These are phyloP conservation scores for Cricetomys ansorgei DNA, from an alignment of 2,113 vertebrate species.

Conservation along the genomic window DNA sequence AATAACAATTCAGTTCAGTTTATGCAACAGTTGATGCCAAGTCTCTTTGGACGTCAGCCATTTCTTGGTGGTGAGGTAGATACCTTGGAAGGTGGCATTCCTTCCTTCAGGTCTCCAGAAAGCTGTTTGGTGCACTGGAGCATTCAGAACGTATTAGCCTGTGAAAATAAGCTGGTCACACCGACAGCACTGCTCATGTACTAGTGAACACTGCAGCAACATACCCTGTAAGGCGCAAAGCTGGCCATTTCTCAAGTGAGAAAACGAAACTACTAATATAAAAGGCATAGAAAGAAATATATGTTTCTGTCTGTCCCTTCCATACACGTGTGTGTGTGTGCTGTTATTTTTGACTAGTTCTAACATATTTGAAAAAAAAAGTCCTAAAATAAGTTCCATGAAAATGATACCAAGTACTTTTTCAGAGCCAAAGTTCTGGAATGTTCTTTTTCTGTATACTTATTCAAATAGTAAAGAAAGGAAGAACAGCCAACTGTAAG, in stretches of 20 bases:
- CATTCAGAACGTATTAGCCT: slow-evolving; percentile 46
- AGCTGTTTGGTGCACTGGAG: not conserved
- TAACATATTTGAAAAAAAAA: slow-evolving; percentile 39
- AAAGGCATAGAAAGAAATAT: slow-evolving; percentile 62
- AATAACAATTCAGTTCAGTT: slow-evolving; percentile 26
- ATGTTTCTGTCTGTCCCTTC: no score
- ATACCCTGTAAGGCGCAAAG: not conserved
- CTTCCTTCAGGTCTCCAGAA: slow-evolving; percentile 37
- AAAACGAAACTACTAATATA: slow-evolving; percentile 59
- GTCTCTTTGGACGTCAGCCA: not conserved
- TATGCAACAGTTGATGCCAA: slow-evolving; percentile 26
- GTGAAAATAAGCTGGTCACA: slow-evolving; percentile 51
- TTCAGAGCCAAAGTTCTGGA: slow-evolving; percentile 46
- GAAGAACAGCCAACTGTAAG: slow-evolving; percentile 22
- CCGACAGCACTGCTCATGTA: slow-evolving; percentile 36
- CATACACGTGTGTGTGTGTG: no score
- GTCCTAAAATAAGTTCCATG: slow-evolving; percentile 55
- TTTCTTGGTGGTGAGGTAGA: slow-evolving; percentile 23
- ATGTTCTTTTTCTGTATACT: slow-evolving; percentile 36
- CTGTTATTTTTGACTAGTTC: slow-evolving; percentile 63
- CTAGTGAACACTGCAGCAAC: not conserved
- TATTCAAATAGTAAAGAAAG: slow-evolving; percentile 70
- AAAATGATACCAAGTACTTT: slow-evolving; percentile 64
- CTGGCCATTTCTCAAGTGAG: slow-evolving; percentile 30
- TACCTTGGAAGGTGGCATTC: not conserved